Evolutionary conservation across 2,113 vertebrate species (phyloP).

Genomic region (Sylvilagus bachmani): DNA sequence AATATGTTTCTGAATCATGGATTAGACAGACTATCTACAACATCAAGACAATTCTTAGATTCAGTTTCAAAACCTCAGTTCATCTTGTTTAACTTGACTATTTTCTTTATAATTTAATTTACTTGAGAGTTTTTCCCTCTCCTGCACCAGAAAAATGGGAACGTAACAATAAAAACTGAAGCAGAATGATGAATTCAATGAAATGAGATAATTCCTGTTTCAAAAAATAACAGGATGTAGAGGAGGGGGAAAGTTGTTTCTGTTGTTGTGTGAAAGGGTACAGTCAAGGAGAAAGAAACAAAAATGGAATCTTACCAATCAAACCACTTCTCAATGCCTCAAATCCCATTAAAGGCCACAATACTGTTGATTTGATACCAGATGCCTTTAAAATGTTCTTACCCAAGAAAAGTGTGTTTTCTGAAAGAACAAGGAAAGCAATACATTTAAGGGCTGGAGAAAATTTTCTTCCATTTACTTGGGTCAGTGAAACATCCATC

Average conservation of each 20-base stretch:
- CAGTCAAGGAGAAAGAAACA: constrained; percentile 36
- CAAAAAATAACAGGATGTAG: not conserved
- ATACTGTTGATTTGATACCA: constrained; percentile 65
- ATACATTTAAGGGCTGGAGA: constrained; percentile 70
- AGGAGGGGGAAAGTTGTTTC: not conserved
- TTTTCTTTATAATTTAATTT: constrained; percentile 67
- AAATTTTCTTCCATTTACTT: constrained; percentile 67
- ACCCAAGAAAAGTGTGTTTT: constrained; percentile 70
- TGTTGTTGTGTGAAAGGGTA: not conserved
- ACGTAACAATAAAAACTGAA: constrained; percentile 54
- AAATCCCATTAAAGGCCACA: constrained; percentile 71
- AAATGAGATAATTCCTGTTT: constrained; percentile 62
- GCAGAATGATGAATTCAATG: constrained; percentile 14
- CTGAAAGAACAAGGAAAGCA: constrained; percentile 73
- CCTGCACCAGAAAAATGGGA: not conserved
- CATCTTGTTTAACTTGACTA: constrained; percentile 50
- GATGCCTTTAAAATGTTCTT: constrained; percentile 61
- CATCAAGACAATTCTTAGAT: not conserved
- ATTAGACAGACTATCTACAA: not conserved
- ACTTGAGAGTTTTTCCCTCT: constrained; percentile 21
- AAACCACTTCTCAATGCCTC: constrained; percentile 51
- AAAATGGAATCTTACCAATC: constrained; percentile 64
- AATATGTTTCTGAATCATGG: constrained; percentile 48
- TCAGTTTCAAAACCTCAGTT: constrained; percentile 35
- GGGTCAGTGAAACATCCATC: constrained; percentile 72